Conservation (phyloP, 2,797 vertebrate species). For the Paramormyrops hopkinsi region DNA sequence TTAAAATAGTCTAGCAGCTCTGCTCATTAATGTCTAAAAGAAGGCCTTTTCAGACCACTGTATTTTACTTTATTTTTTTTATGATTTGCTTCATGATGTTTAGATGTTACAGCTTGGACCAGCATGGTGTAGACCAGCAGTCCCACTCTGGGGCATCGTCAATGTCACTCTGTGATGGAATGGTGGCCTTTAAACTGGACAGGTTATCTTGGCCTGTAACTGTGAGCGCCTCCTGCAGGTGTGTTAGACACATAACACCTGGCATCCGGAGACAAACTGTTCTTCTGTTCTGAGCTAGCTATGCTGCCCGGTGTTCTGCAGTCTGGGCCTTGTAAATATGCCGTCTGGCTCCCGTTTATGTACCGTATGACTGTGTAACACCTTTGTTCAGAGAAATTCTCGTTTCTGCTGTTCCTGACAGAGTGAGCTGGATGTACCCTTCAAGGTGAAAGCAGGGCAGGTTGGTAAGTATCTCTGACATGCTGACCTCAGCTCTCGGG, state of each 20-base stretch:
- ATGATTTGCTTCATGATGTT: neutral
- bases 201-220: neutral
- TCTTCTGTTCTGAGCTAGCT: neutral
- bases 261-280: neutral
- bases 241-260: neutral
- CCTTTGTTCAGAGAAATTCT: neutral
- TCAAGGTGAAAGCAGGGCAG: constrained; percentile 87
- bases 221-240: neutral
- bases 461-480: constrained; percentile 72
- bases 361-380: neutral
- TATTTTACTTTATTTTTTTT: neutral
- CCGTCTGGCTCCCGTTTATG: neutral
- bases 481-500: neutral
- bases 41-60: neutral
- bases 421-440: constrained; percentile 87
- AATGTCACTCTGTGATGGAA: neutral
- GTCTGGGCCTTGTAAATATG: neutral
- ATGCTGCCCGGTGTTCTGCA: neutral
- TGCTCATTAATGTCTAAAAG: neutral
- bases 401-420: constrained; percentile 42
- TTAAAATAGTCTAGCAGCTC: neutral
- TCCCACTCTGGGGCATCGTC: neutral
- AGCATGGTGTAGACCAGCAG: neutral
- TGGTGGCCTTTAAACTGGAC: neutral
- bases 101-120: neutral